A percentile compares a stretch with the other conserved stretches of the same genome.
phyloP scores from a whole-genome alignment of 2,113 vertebrate genomes.

The Ageneiosus marmoratus region DNA sequence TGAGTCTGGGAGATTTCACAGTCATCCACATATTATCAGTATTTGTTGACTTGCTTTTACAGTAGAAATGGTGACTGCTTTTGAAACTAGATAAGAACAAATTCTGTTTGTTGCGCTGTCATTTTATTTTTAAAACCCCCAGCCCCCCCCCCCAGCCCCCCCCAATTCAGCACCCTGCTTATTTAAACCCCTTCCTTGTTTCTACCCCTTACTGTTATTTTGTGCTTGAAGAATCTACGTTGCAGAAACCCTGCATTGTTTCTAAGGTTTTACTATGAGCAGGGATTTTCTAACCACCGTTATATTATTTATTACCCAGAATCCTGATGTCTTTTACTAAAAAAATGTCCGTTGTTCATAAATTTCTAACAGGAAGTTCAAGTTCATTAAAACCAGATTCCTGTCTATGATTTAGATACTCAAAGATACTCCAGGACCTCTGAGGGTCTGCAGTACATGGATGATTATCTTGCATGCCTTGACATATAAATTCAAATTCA shows the following conservation, averaged over 20 bases:
- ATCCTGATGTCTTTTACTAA: not conserved
- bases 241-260: not conserved
- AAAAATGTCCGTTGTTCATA: too few relatives aligned
- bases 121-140: not conserved
- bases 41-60: not conserved
- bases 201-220: not conserved
- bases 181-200: not conserved
- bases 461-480: not conserved
- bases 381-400: not conserved
- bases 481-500: conserved; percentile 22
- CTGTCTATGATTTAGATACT: not conserved
- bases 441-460: not conserved
- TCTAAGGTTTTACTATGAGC: not conserved
- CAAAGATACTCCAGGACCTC: not conserved
- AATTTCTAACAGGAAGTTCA: not conserved
- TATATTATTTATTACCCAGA: not conserved
- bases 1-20: not conserved
- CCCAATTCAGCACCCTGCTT: not conserved
- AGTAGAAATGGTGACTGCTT: not conserved
- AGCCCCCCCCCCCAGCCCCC: too few relatives aligned
- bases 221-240: not conserved
- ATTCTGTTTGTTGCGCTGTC: not conserved
- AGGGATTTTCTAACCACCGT: conserved; percentile 22
- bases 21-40: not conserved
- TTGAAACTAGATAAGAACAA: not conserved